Conservation (phyloP, 2,113 vertebrate species). For the Pelodiscus sinensis region DNA sequence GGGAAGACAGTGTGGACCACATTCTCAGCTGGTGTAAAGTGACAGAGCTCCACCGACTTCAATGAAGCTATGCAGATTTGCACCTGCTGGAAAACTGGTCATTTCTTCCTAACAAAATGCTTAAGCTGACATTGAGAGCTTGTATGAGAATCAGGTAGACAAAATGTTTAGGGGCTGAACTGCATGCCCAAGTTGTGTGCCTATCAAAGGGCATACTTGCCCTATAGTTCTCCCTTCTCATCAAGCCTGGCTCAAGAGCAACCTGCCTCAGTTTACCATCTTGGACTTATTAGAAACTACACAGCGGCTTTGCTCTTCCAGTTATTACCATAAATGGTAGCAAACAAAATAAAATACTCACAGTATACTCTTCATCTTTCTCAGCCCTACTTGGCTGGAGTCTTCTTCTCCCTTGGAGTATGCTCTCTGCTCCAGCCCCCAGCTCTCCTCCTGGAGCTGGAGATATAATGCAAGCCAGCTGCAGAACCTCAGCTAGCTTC, state of each 20-base stretch:
- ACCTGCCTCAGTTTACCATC: neutral
- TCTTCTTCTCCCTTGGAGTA: neutral
- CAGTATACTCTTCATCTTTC: neutral
- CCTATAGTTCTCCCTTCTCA: neutral
- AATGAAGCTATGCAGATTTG: neutral
- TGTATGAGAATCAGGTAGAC: accelerated
- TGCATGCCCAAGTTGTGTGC: neutral
- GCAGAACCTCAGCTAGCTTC: neutral
- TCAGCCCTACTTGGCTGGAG: neutral
- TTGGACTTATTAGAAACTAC: neutral
- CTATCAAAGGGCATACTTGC: neutral
- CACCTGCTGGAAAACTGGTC: neutral
- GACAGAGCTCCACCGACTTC: neutral
- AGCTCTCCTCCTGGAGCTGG: neutral
- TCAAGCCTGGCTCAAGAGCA: neutral
- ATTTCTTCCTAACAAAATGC: neutral
- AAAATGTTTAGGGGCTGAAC: neutral
- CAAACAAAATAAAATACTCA: neutral
- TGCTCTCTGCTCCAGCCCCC: neutral
- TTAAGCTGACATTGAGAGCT: accelerated
- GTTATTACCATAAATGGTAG: neutral
- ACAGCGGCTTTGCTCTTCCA: neutral
- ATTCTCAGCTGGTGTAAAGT: neutral
- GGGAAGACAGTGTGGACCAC: neutral
- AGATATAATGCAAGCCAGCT: neutral